Evolutionary conservation across 2,113 vertebrate species (phyloP).

Genomic region (human): DNA sequence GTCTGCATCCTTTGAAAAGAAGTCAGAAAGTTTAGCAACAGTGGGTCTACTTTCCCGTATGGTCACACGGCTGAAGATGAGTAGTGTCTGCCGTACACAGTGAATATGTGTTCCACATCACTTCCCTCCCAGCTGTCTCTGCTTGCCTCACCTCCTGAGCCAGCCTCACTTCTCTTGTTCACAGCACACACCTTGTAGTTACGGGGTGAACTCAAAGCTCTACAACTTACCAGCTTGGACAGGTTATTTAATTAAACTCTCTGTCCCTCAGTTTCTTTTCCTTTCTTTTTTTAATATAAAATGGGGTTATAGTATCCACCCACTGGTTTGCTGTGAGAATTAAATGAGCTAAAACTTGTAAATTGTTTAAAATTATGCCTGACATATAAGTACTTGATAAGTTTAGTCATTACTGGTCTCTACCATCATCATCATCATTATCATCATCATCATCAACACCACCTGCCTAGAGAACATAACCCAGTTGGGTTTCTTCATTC

Average conservation of each 20-base stretch:
- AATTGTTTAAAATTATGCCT: not conserved
- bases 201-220: not conserved
- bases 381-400: not conserved
- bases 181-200: not conserved
- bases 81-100: not conserved
- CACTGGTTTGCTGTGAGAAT: not conserved
- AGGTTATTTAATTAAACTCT: not conserved
- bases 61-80: not conserved
- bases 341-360: not conserved
- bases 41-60: not conserved
- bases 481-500: not conserved
- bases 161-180: not conserved
- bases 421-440: too few relatives aligned
- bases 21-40: not conserved
- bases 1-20: not conserved
- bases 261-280: not conserved
- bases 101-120: not conserved
- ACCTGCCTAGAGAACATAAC: not conserved
- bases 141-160: not conserved
- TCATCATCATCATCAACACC: too few relatives aligned
- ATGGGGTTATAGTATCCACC: not conserved
- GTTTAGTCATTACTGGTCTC: not conserved
- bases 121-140: fast-evolving
- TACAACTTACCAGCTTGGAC: not conserved
- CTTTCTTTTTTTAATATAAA: not conserved